Evolutionary conservation across 2,888 invertebrate genomes (phyloP).

Genomic region (Unio delphinus): DNA sequence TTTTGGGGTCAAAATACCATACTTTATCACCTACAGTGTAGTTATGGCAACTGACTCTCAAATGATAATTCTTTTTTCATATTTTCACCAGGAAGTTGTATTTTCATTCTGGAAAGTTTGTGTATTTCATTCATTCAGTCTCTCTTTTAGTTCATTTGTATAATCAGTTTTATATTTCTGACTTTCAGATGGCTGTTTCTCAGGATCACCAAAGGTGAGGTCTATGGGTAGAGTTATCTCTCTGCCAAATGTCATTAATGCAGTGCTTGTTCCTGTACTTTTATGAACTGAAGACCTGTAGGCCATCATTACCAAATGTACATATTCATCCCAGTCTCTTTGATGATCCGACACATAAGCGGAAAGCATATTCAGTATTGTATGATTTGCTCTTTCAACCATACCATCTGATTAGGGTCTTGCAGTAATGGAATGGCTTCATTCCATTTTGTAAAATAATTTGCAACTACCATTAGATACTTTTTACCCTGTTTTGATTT

Average conservation of each 20-base stretch:
- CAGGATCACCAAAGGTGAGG: background rate
- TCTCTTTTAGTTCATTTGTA: no score
- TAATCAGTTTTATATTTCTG: no score
- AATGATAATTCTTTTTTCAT: no score
- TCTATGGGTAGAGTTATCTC: constrained; percentile 14
- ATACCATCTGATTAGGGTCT: constrained; percentile 28
- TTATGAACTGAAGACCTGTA: constrained; percentile 19
- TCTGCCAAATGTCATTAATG: constrained; percentile 15
- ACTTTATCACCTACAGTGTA: no score
- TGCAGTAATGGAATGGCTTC: constrained; percentile 23
- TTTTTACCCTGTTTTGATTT: constrained; percentile 14
- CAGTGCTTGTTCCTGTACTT: constrained; percentile 14
- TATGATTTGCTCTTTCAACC: constrained; percentile 27
- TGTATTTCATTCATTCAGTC: no score
- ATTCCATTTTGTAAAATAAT: constrained; percentile 34
- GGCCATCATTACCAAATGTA: constrained; percentile 18
- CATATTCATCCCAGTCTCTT: constrained; percentile 22
- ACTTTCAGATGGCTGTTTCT: no score
- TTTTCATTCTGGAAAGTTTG: no score
- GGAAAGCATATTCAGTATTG: constrained; percentile 20
- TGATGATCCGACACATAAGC: constrained; percentile 15
- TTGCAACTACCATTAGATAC: constrained; percentile 23
- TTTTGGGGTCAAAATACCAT: no score
- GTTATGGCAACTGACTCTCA: no score
- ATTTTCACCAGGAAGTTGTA: no score